A percentile compares a stretch with the other conserved stretches of the same genome.
These are phyloP conservation scores for Pterois miles DNA, from an alignment of 2,797 vertebrate genomes.

Conservation along the genomic window DNA sequence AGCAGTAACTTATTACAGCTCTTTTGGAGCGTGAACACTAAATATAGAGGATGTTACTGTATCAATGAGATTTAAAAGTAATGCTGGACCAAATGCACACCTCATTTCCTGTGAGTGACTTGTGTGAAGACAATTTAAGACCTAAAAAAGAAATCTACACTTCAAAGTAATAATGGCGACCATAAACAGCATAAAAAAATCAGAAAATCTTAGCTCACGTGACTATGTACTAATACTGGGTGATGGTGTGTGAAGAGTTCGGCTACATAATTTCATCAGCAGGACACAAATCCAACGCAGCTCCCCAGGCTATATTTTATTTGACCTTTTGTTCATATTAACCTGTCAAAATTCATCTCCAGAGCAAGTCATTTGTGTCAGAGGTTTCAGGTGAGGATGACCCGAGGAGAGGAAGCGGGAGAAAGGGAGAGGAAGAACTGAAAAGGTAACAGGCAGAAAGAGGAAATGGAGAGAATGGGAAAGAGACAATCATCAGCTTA, in stretches of 20 bases:
- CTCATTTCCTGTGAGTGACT: not conserved
- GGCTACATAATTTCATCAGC: not conserved
- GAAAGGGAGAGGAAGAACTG: not conserved
- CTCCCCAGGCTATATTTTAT: not conserved
- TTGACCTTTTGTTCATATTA: not conserved
- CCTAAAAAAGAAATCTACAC: not conserved
- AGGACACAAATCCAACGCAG: not conserved
- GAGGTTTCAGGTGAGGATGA: not conserved
- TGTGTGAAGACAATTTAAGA: not conserved
- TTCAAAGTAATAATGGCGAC: not conserved
- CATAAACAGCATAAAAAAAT: not conserved
- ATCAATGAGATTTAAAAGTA: not conserved
- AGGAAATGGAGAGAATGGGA: not conserved
- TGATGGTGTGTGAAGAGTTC: not conserved
- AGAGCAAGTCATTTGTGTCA: not conserved
- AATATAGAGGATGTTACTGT: not conserved
- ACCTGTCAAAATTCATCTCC: not conserved
- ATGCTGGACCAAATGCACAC: not conserved
- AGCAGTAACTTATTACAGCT: not conserved
- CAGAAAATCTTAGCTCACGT: not conserved
- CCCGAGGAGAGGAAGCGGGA: not conserved
- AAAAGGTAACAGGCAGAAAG: conserved; percentile 6
- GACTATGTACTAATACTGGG: not conserved
- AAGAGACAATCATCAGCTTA: conserved; percentile 26
- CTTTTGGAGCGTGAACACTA: not conserved